Percentiles rank a stretch among this genome's conserved stretches.
Conservation (phyloP, 2,888 invertebrate species). For the Acleris cristana region DNA sequence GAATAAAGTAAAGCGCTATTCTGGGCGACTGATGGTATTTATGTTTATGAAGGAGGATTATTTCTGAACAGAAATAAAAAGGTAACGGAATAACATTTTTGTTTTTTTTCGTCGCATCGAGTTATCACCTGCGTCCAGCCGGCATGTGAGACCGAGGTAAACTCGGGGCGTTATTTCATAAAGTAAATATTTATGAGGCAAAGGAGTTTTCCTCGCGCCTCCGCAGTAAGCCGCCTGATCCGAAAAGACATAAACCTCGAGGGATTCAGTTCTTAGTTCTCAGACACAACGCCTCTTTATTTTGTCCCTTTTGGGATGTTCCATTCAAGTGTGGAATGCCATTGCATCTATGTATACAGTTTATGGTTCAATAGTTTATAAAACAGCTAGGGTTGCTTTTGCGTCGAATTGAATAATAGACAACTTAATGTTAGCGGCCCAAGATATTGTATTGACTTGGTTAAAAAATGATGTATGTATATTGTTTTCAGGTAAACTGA, state of each 20-base stretch:
- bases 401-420: too few relatives aligned
- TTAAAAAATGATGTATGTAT: too few relatives aligned
- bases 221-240: constrained; percentile 78
- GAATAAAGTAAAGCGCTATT: constrained; percentile 17
- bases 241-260: constrained; percentile 80
- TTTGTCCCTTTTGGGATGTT: constrained; percentile 56
- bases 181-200: constrained; percentile 83
- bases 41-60: constrained; percentile 33
- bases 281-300: constrained; percentile 70
- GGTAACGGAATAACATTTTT: constrained; percentile 52
- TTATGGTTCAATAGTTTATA: too few relatives aligned
- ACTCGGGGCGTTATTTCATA: constrained; percentile 78
- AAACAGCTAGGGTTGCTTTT: too few relatives aligned
- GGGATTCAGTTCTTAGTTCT: constrained; percentile 80
- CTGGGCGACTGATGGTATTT: constrained; percentile 27
- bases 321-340: constrained; percentile 42
- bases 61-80: constrained; percentile 48
- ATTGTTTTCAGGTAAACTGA: too few relatives aligned
- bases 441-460: too few relatives aligned
- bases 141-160: constrained; percentile 69
- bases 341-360: not conserved
- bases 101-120: constrained; percentile 54
- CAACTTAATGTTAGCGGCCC: too few relatives aligned
- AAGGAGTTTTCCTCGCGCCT: constrained; percentile 73
- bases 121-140: constrained; percentile 75